Evolutionary conservation across 2,113 vertebrate species (phyloP), one percentile per base, ranked within the genome.

Genomic region (Athene cunicularia): DNA sequence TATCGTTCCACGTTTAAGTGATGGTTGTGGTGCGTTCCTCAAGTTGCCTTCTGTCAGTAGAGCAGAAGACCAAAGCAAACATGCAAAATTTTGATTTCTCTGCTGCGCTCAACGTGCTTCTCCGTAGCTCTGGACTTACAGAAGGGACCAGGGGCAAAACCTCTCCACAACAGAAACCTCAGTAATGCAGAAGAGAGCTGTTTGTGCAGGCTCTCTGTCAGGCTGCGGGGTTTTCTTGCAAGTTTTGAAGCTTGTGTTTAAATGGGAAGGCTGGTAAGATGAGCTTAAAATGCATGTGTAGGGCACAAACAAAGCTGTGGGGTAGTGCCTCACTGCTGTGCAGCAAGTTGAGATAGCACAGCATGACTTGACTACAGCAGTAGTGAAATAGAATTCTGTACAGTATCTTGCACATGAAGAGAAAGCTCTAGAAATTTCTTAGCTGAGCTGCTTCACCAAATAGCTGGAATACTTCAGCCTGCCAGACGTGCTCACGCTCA

Each of bases 301-400:
- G 35, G 53, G 22, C 30, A 5, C 22, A 39, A 2, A 33, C 10
- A 32, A 28, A 41, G 18, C 15, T 18, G 60, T 39, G 89, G 88
- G 94, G 91, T 79, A 22, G 60, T 82, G 87, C 95, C 62, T 77
- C 86, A 39, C 86, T 64, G 95, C 95, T 96, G 66, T 63, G 89
- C 85, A 82, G 93, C 16, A 50, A 72, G 72, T 80, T 92, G 77
- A 77, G n/a, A 59, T 72, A 60, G 52, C 81, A 41, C 56, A 63
- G 90, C 81, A 32, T 90, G 93, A 79, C 96, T 96, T 37, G 41
- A 52, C 68, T 60, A 55, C 67, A 68, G 70, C 41, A 80, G 80
- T 53, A 18, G 18, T 72, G 97, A 92, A 87, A 88, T 93, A 50
- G 24, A 93, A 87, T 94, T 72, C 64, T 59, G 26, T 76, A 10